Percentiles rank a stretch among this genome's conserved stretches.
Conservation (phyloP, 2,888 invertebrate genomes). For the Drosophila putrida region DNA sequence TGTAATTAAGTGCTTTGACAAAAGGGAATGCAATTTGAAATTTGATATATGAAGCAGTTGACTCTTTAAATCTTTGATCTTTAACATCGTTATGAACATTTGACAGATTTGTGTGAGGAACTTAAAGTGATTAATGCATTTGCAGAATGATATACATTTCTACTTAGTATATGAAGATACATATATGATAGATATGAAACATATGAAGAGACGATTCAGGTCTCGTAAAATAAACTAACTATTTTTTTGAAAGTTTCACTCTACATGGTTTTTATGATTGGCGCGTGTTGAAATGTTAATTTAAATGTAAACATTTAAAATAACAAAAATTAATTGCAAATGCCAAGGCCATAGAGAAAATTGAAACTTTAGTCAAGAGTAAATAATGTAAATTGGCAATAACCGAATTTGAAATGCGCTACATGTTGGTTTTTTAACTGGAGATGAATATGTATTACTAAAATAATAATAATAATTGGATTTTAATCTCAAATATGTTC, state of each 20-base stretch:
- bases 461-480: no score
- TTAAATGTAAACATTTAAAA: constrained; percentile 3
- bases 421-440: not conserved
- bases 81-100: not conserved
- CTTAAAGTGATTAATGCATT: not conserved
- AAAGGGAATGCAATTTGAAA: constrained; percentile 14
- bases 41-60: not conserved
- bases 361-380: not conserved
- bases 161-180: not conserved
- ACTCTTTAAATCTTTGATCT: not conserved
- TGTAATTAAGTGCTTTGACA: constrained; percentile 17
- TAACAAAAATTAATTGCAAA: constrained; percentile 1
- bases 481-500: no score
- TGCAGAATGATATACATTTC: not conserved
- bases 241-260: not conserved
- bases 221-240: not conserved
- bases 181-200: no score
- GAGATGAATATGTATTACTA: no score
- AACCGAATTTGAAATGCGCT: not conserved
- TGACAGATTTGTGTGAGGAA: not conserved
- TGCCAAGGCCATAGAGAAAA: not conserved
- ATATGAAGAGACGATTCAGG: not conserved
- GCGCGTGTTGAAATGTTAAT: constrained; percentile 1
- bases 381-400: not conserved
- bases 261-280: not conserved